Evolutionary conservation across 1,140 invertebrate genomes (phyloP).

Genomic region (Holcopasites calliopsidis): DNA sequence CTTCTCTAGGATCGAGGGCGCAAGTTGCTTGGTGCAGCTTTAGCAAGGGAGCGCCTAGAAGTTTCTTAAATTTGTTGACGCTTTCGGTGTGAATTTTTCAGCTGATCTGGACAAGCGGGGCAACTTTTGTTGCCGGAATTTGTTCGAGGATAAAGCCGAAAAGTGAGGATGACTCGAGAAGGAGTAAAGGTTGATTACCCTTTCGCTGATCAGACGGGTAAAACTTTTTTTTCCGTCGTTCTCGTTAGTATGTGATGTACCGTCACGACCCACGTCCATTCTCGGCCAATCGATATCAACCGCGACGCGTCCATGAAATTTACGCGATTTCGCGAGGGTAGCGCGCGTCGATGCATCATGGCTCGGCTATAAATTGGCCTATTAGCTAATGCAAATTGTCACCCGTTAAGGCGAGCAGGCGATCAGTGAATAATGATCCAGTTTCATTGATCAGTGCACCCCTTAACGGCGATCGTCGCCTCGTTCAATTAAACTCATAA

Average conservation of each 20-base stretch:
- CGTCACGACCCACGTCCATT: not conserved
- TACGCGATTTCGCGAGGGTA: not conserved
- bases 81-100: not conserved
- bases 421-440: constrained; percentile 29
- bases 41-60: not conserved
- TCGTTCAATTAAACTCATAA: constrained; percentile 50
- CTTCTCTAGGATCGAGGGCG: not conserved
- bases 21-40: not conserved
- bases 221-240: constrained; percentile 10
- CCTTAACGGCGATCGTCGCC: constrained; percentile 41
- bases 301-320: constrained; percentile 10
- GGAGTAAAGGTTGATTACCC: too few relatives aligned
- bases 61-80: not conserved
- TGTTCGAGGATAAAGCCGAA: too few relatives aligned
- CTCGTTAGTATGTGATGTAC: constrained; percentile 35
- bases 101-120: too few relatives aligned
- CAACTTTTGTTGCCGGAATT: too few relatives aligned
- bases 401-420: constrained; percentile 22
- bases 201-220: not conserved
- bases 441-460: constrained; percentile 36
- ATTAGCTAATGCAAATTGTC: constrained; percentile 54
- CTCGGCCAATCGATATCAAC: not conserved
- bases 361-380: not conserved
- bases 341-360: constrained; percentile 7
- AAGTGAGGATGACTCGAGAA: too few relatives aligned